Conservation (phyloP, 2,113 vertebrate species). For the Cranoglanis bouderius region DNA sequence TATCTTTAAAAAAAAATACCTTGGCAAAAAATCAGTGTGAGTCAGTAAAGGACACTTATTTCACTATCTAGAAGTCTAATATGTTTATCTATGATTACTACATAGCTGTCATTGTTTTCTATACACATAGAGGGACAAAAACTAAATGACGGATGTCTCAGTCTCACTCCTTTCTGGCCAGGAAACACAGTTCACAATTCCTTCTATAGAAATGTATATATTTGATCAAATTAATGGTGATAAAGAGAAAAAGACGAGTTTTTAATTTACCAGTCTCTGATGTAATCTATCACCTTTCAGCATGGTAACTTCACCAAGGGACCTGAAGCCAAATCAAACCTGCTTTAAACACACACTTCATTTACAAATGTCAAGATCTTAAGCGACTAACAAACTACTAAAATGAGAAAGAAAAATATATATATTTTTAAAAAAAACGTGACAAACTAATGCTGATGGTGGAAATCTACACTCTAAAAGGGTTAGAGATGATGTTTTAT, state of each 20-base stretch:
- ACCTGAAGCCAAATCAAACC: slow-evolving; percentile 60
- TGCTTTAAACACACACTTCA: slow-evolving; percentile 59
- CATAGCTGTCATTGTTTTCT: background rate
- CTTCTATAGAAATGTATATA: background rate
- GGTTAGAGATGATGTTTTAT: background rate
- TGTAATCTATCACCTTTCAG: slow-evolving; percentile 59
- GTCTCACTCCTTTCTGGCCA: background rate
- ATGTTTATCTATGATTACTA: slow-evolving; percentile 9
- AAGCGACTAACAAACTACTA: background rate
- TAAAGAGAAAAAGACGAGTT: slow-evolving; percentile 49
- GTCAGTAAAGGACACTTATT: background rate
- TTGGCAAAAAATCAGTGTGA: slow-evolving; percentile 28
- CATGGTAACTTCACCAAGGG: slow-evolving; percentile 58
- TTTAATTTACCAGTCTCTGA: slow-evolving; percentile 61
- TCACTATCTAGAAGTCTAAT: background rate
- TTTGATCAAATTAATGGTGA: slow-evolving; percentile 67
- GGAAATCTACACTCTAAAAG: slow-evolving; percentile 27
- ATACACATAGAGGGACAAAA: slow-evolving; percentile 59
- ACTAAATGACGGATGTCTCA: slow-evolving; percentile 55
- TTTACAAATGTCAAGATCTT: slow-evolving; percentile 54
- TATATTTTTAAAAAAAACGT: background rate
- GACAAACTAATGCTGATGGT: slow-evolving; percentile 25
- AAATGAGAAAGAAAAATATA: background rate
- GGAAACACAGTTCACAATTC: background rate
- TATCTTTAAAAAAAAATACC: background rate